phyloP scores from a whole-genome alignment of 1,140 invertebrate species.

The Homarus americanus region DNA sequence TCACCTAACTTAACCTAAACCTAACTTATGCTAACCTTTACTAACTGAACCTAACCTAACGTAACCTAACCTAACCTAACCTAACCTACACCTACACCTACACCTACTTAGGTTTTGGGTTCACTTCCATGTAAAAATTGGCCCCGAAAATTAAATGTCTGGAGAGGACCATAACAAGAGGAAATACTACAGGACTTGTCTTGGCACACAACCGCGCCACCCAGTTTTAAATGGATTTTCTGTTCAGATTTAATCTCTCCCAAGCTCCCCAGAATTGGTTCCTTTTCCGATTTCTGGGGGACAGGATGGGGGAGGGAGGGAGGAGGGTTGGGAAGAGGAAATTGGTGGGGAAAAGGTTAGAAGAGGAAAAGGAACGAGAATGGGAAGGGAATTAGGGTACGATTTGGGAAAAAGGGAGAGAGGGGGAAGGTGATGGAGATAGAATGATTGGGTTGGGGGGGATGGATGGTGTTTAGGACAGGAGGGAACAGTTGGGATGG shows the following conservation, averaged over 20 bases:
- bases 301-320: neutral
- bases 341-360: neutral
- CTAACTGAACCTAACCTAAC: too few species aligned
- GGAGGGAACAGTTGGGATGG: too few species aligned
- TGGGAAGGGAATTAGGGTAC: neutral
- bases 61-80: too few species aligned
- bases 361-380: neutral
- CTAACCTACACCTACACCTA: too few species aligned
- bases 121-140: too few species aligned
- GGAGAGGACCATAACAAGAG: too few species aligned
- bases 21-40: too few species aligned
- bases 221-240: constrained; percentile 48
- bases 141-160: too few species aligned
- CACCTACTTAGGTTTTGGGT: too few species aligned
- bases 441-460: neutral
- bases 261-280: constrained; percentile 34
- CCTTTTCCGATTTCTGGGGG: constrained; percentile 27
- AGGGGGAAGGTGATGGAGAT: constrained; percentile 15
- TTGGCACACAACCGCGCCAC: neutral
- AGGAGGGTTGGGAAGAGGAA: neutral
- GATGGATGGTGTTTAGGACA: neutral
- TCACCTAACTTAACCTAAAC: too few species aligned
- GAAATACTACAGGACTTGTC: constrained; percentile 17
- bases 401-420: neutral
- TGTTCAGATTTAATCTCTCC: constrained; percentile 44